phyloP scores from a whole-genome alignment of 2,797 vertebrate genomes.

The Phrynocephalus guinanensis region DNA sequence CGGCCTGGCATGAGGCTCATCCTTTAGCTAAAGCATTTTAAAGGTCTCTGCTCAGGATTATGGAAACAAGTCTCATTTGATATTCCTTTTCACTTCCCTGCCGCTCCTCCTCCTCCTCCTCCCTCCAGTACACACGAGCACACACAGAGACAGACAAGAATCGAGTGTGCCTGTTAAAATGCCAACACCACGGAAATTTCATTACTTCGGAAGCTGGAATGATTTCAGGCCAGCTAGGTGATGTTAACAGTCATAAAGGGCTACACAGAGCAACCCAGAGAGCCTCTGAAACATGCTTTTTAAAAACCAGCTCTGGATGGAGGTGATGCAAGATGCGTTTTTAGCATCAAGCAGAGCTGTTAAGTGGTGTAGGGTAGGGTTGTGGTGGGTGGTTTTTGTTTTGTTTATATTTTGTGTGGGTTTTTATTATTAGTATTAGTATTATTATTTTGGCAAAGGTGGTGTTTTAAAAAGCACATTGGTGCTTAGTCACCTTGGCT shows the following conservation, averaged over 20 bases:
- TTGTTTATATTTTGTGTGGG: background rate
- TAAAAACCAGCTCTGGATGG: conserved; percentile 48
- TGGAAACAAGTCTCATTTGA: conserved; percentile 52
- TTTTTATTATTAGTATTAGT: background rate
- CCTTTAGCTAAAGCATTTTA: conserved; percentile 1
- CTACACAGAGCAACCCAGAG: conserved; percentile 55
- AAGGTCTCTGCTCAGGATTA: conserved; percentile 32
- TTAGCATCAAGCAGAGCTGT: conserved; percentile 64
- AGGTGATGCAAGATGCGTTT: conserved; percentile 64
- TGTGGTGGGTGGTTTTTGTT: background rate
- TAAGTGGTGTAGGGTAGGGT: conserved; percentile 47
- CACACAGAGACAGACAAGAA: conserved; percentile 6
- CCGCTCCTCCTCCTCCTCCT: background rate
- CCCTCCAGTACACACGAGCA: conserved; percentile 6
- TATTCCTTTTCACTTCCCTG: background rate
- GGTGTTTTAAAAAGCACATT: conserved; percentile 57
- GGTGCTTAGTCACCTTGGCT: conserved; percentile 66
- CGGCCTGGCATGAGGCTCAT: background rate
- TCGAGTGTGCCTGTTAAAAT: conserved; percentile 64
- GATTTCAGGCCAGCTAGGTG: conserved; percentile 67
- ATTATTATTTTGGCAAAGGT: conserved; percentile 48
- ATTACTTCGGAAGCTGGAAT: conserved; percentile 59
- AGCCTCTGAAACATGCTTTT: conserved; percentile 67
- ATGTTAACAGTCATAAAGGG: conserved; percentile 60
- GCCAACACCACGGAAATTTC: conserved; percentile 51